Evolutionary conservation across 2,113 vertebrate genomes (phyloP), one percentile per base, ranked within the genome.

Genomic region (Dromiciops gliroides): DNA sequence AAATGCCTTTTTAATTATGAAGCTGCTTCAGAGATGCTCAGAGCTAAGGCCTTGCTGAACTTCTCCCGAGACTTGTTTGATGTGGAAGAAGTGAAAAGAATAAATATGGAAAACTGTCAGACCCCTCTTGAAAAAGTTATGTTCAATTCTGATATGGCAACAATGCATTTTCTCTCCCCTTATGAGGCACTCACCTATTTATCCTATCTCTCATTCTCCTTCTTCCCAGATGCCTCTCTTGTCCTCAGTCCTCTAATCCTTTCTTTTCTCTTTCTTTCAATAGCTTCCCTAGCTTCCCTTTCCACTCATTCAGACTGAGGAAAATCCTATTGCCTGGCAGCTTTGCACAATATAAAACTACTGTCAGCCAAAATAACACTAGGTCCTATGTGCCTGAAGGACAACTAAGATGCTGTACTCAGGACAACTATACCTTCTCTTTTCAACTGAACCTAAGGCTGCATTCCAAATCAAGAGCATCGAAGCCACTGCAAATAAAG

Each of bases 201-300:
- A 25, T 51, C 51, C 88, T 89, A n/a, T 91, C 47, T 94, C 22
- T 92, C 89, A 47, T 53, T 91, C 28, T 67, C 56, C 2, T 26
- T 51, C 19, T 1, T 94, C 31, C 24, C 24, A 91, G 37, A 89
- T 90, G 31, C 56, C 75, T 37, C 3, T n/a, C 12, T 94, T 92
- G 26, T 50, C 48, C 75, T 93, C 89, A 44, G 50, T 90, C 0
- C n/a, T 50, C 75, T 90, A 92, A 94, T 93, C 28, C 53, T 53
- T 83, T n/a, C 47, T 93, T 93, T 93, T 67, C 48, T 48, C n/a
- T n/a, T 95, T 91, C 92, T 91, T 95, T 95, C 48, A 48, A 94
- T 83, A 90, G 44, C 48, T 90, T 56, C 56, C 48, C 48, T 93
- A 88, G 26, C 48, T 93, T 28, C 14, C 11, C n/a, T 93, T 52